phyloP scores from a whole-genome alignment of 1,140 invertebrate species.

The Pseudomyrmex dendroicus region DNA sequence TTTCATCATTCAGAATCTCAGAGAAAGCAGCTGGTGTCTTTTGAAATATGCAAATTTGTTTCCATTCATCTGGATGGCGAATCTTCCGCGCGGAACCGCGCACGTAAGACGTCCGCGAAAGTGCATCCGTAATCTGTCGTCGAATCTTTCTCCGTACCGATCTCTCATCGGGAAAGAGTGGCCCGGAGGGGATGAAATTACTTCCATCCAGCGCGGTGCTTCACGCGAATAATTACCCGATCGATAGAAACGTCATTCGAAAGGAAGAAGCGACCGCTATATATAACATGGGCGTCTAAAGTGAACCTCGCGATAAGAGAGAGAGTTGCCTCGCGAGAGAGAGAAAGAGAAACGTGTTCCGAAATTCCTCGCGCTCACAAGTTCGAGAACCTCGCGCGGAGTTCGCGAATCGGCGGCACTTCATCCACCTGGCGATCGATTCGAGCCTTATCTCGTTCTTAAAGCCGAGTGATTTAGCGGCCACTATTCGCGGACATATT shows the following conservation, averaged over 20 bases:
- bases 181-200: slow-evolving; percentile 25
- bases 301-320: slow-evolving; percentile 5
- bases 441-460: slow-evolving; percentile 46
- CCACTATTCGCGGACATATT: slow-evolving; percentile 49
- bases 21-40: slow-evolving; percentile 31
- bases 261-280: slow-evolving; percentile 36
- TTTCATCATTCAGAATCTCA: slow-evolving; percentile 34
- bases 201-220: slow-evolving; percentile 38
- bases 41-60: slow-evolving; percentile 58
- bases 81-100: slow-evolving; percentile 20
- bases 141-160: slow-evolving; percentile 7
- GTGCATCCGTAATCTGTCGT: slow-evolving; percentile 42
- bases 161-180: neutral
- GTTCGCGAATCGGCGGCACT: slow-evolving; percentile 20
- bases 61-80: slow-evolving; percentile 45
- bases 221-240: slow-evolving; percentile 50
- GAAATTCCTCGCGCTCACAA: slow-evolving; percentile 45
- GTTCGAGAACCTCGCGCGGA: slow-evolving; percentile 23
- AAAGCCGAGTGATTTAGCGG: slow-evolving; percentile 50
- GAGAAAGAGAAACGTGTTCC: no score
- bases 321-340: no score
- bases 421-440: slow-evolving; percentile 45
- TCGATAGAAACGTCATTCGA: slow-evolving; percentile 56
- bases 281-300: slow-evolving; percentile 49
- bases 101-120: slow-evolving; percentile 51